Conservation (phyloP, 1,140 invertebrate genomes). For the Calephelis virginiensis region DNA sequence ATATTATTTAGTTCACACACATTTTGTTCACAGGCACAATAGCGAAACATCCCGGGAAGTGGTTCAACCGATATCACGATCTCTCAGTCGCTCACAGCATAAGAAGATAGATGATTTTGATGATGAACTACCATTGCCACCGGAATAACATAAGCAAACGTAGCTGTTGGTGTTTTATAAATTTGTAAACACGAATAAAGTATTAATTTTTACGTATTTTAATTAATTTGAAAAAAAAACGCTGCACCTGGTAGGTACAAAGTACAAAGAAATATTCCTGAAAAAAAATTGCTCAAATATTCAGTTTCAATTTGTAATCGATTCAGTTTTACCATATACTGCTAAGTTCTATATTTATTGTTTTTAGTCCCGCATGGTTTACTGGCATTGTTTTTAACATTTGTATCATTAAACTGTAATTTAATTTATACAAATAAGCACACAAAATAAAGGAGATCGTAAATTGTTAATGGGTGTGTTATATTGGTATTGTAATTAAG, state of each 20-base stretch:
- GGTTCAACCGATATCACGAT: slow-evolving; percentile 38
- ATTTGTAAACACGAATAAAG: slow-evolving; percentile 24
- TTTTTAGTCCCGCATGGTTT: too few species aligned
- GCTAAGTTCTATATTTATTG: too few species aligned
- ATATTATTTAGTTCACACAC: too few species aligned
- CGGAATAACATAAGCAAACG: slow-evolving; percentile 40
- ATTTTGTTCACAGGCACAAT: not conserved
- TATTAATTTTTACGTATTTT: slow-evolving; percentile 8
- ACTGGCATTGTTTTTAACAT: too few species aligned
- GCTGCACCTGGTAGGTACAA: not conserved
- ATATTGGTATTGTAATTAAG: too few species aligned
- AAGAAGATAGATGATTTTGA: slow-evolving; percentile 55
- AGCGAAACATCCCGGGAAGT: slow-evolving; percentile 32
- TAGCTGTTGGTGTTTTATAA: slow-evolving; percentile 23
- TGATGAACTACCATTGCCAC: slow-evolving; percentile 63
- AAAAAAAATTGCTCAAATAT: not conserved
- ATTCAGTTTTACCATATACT: too few species aligned
- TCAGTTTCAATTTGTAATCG: not conserved
- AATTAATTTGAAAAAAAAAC: not conserved
- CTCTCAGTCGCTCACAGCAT: slow-evolving; percentile 32
- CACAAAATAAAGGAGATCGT: too few species aligned
- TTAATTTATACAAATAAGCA: too few species aligned
- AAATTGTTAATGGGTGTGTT: too few species aligned
- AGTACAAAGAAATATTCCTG: not conserved
- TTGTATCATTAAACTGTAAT: too few species aligned